Percentiles rank a stretch among this genome's conserved stretches.
Conservation (phyloP, 2,113 vertebrate species). For the Blennius ocellaris region DNA sequence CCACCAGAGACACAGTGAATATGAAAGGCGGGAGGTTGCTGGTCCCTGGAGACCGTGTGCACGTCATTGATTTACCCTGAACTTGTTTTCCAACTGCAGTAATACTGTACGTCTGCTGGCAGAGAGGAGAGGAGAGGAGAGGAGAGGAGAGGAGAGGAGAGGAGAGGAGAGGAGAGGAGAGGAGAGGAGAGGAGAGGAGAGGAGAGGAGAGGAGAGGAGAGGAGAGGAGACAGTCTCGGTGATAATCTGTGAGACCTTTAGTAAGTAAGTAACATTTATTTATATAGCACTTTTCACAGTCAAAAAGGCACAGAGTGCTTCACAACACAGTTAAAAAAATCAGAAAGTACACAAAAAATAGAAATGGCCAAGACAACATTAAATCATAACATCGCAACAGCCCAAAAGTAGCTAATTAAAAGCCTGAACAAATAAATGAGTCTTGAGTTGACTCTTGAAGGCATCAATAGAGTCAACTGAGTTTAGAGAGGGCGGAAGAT, state of each 20-base stretch:
- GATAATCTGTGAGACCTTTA: conserved; percentile 17
- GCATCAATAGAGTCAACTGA: too few relatives aligned
- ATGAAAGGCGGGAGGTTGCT: conserved; percentile 30
- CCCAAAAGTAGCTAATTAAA: too few relatives aligned
- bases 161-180: conserved; percentile 11
- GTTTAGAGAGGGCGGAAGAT: too few relatives aligned
- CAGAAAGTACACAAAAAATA: too few relatives aligned
- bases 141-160: conserved; percentile 11
- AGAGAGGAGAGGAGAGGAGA: conserved; percentile 11
- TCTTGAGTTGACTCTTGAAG: too few relatives aligned
- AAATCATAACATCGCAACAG: too few relatives aligned
- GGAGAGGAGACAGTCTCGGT: conserved; percentile 3
- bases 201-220: conserved; percentile 11
- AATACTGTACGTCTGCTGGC: not conserved
- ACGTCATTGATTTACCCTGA: conserved; percentile 25
- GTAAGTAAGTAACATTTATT: too few relatives aligned
- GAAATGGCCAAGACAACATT: too few relatives aligned
- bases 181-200: conserved; percentile 11
- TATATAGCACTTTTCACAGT: too few relatives aligned
- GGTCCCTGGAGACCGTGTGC: conserved; percentile 1
- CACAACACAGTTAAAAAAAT: too few relatives aligned
- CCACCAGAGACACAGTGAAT: conserved; percentile 12
- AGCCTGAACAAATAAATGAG: too few relatives aligned
- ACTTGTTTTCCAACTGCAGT: conserved; percentile 24
- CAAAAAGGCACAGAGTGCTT: too few relatives aligned